Evolutionary conservation across 2,888 invertebrate species (phyloP), one percentile per base, ranked within the genome.

Genomic region (Rhagophthalmus giganteus): DNA sequence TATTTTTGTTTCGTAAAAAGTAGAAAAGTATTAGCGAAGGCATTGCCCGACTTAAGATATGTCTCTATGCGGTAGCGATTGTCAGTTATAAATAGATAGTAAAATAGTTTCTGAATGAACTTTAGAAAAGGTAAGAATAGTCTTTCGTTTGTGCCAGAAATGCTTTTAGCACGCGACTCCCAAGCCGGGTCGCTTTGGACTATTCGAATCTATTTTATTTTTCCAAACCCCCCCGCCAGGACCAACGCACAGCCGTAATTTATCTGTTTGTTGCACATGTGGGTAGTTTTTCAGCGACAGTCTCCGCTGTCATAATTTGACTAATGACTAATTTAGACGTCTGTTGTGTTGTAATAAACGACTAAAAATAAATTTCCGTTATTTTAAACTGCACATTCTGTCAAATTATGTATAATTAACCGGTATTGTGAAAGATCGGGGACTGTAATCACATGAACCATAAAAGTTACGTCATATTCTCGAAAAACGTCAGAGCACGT

Each of bases 41-140:
- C 9, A 11, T n/a, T n/a, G n/a, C n/a, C n/a, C n/a, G n/a, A 27
- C 9, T 15, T 8, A 9, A 39, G 15, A 39, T n/a, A 14, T 16
- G 11, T 14, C 25, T 27, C 9, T 9, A 45, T 16, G 45, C 45
- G 45, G 45, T 37, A 45, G 45, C 14, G 35, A 45, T 32, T 30
- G 30, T 25, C 14, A 13, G 9, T 11, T 46, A 41, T 35, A 41
- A 49, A 49, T 49, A 49, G 49, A 41, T 41, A 32, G 39, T 32
- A 38, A 40, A 48, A 48, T 48, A 48, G 34, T 48, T 28, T 40
- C 33, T 37, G 44, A 42, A 44, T 50, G 50, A 50, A 50, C 50
- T 50, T 50, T 50, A 44, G 42, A 37, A 50, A 50, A 42, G 42
- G 50, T 44, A 48, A 48, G 25, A 48, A 48, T 48, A 48, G 48